These are phyloP conservation scores for Leucophenga maculata DNA, from an alignment of 2,888 invertebrate genomes.

Conservation along the genomic window DNA sequence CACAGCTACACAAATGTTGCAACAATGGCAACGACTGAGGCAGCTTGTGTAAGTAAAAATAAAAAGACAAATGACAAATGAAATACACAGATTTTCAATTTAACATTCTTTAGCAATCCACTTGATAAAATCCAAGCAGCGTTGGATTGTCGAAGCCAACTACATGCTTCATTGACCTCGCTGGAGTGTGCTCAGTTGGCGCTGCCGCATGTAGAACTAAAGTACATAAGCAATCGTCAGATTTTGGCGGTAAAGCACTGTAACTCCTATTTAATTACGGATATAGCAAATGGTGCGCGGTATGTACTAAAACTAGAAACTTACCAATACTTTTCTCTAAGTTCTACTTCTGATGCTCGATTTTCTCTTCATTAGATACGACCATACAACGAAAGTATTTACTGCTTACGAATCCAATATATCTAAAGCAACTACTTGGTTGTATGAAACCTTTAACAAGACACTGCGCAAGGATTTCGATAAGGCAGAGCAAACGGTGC, in stretches of 20 bases:
- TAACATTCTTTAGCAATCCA: constrained; percentile 53
- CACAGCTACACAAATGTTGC: constrained; percentile 63
- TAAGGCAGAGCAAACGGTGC: constrained; percentile 65
- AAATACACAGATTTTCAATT: background rate
- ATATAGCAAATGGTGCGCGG: constrained; percentile 68
- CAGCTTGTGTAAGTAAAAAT: constrained; percentile 53
- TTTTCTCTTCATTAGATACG: constrained; percentile 53
- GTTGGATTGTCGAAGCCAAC: constrained; percentile 64
- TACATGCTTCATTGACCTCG: constrained; percentile 68
- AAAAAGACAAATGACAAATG: background rate
- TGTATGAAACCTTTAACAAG: constrained; percentile 68
- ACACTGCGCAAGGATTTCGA: constrained; percentile 68
- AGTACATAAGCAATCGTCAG: constrained; percentile 69
- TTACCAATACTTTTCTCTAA: background rate
- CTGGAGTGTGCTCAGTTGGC: constrained; percentile 69
- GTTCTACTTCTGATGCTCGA: background rate
- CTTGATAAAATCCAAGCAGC: constrained; percentile 64
- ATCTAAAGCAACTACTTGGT: constrained; percentile 67
- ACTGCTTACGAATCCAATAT: constrained; percentile 64
- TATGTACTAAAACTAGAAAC: constrained; percentile 29
- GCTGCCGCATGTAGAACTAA: constrained; percentile 70
- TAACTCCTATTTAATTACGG: constrained; percentile 69
- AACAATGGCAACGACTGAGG: constrained; percentile 64
- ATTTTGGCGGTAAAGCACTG: constrained; percentile 69
- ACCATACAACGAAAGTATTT: constrained; percentile 68